Conservation (phyloP, 2,113 vertebrate genomes). For the Cranoglanis bouderius region DNA sequence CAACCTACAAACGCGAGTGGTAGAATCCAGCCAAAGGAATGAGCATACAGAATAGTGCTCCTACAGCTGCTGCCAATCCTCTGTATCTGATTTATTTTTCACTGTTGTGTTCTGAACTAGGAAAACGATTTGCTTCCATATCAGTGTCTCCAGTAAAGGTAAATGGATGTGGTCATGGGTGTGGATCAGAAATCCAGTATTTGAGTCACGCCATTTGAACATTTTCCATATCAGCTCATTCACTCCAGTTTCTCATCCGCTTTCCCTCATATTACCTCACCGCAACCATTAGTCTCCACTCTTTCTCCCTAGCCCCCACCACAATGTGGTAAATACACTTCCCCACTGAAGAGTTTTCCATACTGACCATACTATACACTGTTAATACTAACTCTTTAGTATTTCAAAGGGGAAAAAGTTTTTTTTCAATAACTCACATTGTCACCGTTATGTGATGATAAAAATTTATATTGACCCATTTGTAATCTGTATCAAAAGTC, state of each 20-base stretch:
- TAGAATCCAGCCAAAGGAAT: conserved; percentile 16
- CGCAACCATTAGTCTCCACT: conserved; percentile 52
- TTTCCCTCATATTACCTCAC: conserved; percentile 50
- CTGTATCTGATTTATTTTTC: conserved; percentile 44
- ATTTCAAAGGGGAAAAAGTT: not conserved
- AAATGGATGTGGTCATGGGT: conserved; percentile 56
- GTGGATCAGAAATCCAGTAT: conserved; percentile 52
- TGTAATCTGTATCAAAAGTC: not conserved
- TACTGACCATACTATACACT: conserved; percentile 8
- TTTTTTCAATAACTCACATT: not conserved
- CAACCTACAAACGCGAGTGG: conserved; percentile 2
- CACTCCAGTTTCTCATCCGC: conserved; percentile 40
- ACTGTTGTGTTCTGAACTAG: conserved; percentile 32
- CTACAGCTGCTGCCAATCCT: conserved; percentile 22
- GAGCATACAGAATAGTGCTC: not conserved
- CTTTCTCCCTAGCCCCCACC: conserved; percentile 16
- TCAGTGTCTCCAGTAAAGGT: conserved; percentile 52
- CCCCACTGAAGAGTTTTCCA: conserved; percentile 2
- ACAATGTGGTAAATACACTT: conserved; percentile 22
- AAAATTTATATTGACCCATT: not conserved
- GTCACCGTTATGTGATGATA: not conserved
- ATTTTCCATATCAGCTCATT: conserved; percentile 63
- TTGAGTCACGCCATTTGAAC: conserved; percentile 60
- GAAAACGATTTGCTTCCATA: conserved; percentile 51
- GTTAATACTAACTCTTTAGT: not conserved